Percentiles rank a stretch among this genome's conserved stretches.
Evolutionary conservation across 2,113 vertebrate species (phyloP).

Genomic region (Chloropsis cyanopogon): DNA sequence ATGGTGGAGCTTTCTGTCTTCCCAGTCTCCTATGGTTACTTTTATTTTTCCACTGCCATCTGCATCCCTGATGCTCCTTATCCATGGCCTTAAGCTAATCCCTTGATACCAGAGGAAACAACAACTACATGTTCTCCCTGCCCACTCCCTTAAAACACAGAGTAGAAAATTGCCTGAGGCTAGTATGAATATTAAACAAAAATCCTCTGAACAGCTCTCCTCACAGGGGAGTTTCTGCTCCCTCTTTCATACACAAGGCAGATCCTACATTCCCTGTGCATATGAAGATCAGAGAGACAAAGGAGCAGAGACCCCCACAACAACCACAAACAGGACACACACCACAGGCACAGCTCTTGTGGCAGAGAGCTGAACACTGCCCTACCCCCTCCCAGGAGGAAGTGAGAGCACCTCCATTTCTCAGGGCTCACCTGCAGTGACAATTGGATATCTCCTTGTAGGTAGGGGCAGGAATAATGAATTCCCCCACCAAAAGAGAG

Average conservation of each 20-base stretch:
- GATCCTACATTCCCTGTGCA: background rate
- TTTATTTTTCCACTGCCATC: background rate
- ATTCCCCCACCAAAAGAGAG: background rate
- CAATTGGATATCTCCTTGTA: fast-evolving
- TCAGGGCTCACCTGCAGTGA: background rate
- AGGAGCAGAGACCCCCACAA: background rate
- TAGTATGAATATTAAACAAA: background rate
- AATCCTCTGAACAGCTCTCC: background rate
- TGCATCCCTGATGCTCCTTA: background rate
- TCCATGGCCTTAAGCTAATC: background rate
- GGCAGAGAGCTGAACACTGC: background rate
- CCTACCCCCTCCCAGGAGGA: background rate
- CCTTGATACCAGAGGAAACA: background rate
- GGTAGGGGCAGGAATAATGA: background rate
- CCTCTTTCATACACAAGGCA: fast-evolving
- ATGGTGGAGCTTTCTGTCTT: background rate
- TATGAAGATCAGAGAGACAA: background rate
- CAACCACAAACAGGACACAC: background rate
- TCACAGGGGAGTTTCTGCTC: background rate
- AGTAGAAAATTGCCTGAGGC: background rate
- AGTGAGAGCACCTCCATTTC: background rate
- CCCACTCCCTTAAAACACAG: background rate
- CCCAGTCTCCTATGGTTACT: background rate
- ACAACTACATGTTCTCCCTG: background rate
- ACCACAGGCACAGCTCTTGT: background rate